These are phyloP conservation scores for Diploscapter pachys DNA, from an alignment of 1,140 invertebrate genomes.

Conservation along the genomic window DNA sequence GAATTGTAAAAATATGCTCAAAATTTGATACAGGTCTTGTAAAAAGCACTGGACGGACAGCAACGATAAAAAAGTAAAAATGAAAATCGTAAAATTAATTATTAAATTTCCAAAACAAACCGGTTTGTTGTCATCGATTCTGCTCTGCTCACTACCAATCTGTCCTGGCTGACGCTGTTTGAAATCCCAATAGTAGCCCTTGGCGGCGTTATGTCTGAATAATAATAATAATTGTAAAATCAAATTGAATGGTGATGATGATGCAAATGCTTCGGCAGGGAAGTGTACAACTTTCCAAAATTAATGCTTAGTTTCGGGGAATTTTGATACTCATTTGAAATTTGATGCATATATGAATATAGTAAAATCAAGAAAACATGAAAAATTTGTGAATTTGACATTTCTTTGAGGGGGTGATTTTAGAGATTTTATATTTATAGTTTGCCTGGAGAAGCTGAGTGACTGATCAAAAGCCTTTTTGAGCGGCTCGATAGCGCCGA, in stretches of 20 bases:
- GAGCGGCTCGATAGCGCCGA: conserved; percentile 62
- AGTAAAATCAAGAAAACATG: neutral
- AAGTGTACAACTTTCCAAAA: neutral
- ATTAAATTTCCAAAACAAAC: conserved; percentile 12
- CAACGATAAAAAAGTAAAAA: neutral
- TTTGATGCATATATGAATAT: neutral
- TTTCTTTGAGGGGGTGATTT: neutral
- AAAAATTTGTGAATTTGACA: neutral
- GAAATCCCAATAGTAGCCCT: conserved; percentile 39
- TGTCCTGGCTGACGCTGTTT: neutral
- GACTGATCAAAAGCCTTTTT: conserved; percentile 33
- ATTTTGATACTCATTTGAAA: neutral
- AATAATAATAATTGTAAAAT: conserved; percentile 5
- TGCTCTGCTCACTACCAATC: no score
- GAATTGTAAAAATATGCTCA: no score
- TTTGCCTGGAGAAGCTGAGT: conserved; percentile 9
- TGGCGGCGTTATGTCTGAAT: conserved; percentile 32
- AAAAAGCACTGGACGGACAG: neutral
- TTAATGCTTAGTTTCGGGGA: neutral
- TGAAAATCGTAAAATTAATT: neutral
- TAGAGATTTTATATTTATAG: neutral
- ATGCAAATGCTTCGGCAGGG: neutral
- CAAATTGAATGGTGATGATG: neutral
- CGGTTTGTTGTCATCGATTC: conserved; percentile 5
- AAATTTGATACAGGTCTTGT: no score